Percentiles rank a stretch among this genome's conserved stretches.
These are phyloP conservation scores for Gadopsis marmoratus DNA, from an alignment of 2,797 vertebrate genomes.

Conservation along the genomic window DNA sequence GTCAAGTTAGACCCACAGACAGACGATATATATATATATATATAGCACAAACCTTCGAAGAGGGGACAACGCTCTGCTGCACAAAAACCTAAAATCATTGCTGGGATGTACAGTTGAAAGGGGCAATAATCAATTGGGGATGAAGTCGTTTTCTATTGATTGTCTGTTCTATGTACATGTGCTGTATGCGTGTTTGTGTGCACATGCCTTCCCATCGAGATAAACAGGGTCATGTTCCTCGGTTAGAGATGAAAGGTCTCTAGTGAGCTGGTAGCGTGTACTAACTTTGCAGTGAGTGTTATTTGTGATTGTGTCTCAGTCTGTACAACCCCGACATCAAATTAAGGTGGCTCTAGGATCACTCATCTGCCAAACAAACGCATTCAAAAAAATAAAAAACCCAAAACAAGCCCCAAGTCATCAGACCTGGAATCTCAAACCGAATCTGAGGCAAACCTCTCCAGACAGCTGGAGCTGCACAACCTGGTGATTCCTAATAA, in stretches of 20 bases:
- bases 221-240: slow-evolving; percentile 82
- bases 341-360: slow-evolving; percentile 66
- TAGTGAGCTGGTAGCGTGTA: slow-evolving; percentile 67
- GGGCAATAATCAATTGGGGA: slow-evolving; percentile 82
- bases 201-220: slow-evolving; percentile 74
- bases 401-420: slow-evolving; percentile 9
- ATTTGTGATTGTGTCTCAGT: slow-evolving; percentile 73
- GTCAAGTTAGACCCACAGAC: slow-evolving; percentile 69
- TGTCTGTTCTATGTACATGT: slow-evolving; percentile 81
- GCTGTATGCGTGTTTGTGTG: slow-evolving; percentile 79
- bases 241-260: slow-evolving; percentile 63
- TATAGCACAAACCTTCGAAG: slow-evolving; percentile 82
- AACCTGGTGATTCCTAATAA: slow-evolving; percentile 33
- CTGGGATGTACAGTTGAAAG: slow-evolving; percentile 86
- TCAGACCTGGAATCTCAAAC: slow-evolving; percentile 41
- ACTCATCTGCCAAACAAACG: slow-evolving; percentile 45
- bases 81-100: slow-evolving; percentile 85
- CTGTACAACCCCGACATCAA: slow-evolving; percentile 61
- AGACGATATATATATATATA: slow-evolving; percentile 62
- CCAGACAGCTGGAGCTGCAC: slow-evolving; percentile 38
- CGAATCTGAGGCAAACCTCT: slow-evolving; percentile 41
- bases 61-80: slow-evolving; percentile 83
- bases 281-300: slow-evolving; percentile 77
- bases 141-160: slow-evolving; percentile 80
- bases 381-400: background rate